Base-by-base conservation (phyloP, 1,140 invertebrate genomes). In the Ceratina australensis region DNA sequence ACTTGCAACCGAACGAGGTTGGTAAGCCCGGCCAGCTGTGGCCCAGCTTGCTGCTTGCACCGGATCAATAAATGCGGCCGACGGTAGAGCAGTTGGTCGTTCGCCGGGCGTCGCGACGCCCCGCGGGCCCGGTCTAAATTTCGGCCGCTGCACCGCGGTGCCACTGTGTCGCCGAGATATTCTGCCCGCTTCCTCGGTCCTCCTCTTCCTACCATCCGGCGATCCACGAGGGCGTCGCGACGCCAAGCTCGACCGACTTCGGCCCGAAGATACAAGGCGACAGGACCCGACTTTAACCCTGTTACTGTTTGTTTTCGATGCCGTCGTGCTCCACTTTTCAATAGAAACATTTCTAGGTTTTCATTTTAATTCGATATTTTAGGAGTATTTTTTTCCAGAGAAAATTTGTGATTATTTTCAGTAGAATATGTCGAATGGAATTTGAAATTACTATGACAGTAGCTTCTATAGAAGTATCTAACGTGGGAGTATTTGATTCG, bases 11-110 rank as follows among this genome's bases (percentile, higher is more conserved):
- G 72, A 65, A 76, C 74, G 72, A 73, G 72, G 65, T 69, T 66
- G 67, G 52, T 69, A 83, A 81, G 59, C 75, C 82, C 76, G 79
- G 82, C 79, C 79, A 84, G 82, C 79, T 82, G 79, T 84, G 82
- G 75, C 66, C 74, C 61, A 76, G 79, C 74, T 82, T 72, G 79
- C n/a, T n/a, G n/a, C 66, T 78, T 81, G 82, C 82, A 83, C 69
- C 52, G 52, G 84, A 86, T 86, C 84, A 86, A 86, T 86, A 86
- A 82, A 78, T 65, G 74, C 1, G n/a, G 59, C 28, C 67, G 60
- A 74, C 78, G 69, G 76, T 54, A 54, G 16, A 54, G 52, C 16
- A 54, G 52, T 84, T 83, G 83, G 80, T 72, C 71, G 16, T 3
- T 1, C 72, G 42, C 16, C 22, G 59, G 47, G 24, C 63, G 59